These are phyloP conservation scores for Neomonachus schauinslandi DNA, from an alignment of 2,113 vertebrate species.

Conservation along the genomic window DNA sequence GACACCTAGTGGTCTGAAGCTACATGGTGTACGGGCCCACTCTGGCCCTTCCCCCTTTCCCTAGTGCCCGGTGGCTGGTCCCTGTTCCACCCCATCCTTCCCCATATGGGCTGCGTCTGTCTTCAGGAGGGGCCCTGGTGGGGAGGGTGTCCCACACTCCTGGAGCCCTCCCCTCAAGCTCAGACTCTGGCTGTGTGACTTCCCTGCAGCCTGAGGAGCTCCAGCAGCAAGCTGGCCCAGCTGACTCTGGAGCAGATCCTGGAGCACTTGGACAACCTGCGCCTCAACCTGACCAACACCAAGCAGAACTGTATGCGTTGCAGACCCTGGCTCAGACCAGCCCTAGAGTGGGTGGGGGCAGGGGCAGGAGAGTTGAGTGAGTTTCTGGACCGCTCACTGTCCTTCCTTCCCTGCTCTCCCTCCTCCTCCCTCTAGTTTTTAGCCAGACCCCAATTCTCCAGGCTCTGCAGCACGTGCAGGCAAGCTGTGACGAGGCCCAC, in stretches of 20 bases:
- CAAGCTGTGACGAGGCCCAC: constrained; percentile 96
- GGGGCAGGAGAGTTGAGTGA: background rate
- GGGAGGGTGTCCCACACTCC: background rate
- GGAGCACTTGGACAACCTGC: constrained; percentile 95
- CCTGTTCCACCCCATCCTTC: too few species aligned
- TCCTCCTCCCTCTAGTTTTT: constrained; percentile 88
- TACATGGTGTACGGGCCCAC: background rate
- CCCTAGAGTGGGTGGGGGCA: background rate
- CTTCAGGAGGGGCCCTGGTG: too few species aligned
- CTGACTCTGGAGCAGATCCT: constrained; percentile 97
- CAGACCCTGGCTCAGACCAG: background rate
- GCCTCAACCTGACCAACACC: constrained; percentile 95
- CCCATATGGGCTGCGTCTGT: background rate
- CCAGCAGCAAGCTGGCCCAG: constrained; percentile 97
- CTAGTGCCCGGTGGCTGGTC: background rate
- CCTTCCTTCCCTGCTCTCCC: background rate
- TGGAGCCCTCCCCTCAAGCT: background rate
- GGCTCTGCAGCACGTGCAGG: constrained; percentile 97
- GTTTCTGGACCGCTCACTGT: background rate
- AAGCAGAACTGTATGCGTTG: constrained; percentile 87
- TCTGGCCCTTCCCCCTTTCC: background rate
- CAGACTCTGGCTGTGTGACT: background rate
- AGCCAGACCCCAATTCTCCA: constrained; percentile 97
- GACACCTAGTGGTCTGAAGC: constrained; percentile 71
- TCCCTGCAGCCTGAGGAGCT: constrained; percentile 91